These are phyloP conservation scores for Leuciscus idus DNA, from an alignment of 2,113 vertebrate species.

Conservation along the genomic window DNA sequence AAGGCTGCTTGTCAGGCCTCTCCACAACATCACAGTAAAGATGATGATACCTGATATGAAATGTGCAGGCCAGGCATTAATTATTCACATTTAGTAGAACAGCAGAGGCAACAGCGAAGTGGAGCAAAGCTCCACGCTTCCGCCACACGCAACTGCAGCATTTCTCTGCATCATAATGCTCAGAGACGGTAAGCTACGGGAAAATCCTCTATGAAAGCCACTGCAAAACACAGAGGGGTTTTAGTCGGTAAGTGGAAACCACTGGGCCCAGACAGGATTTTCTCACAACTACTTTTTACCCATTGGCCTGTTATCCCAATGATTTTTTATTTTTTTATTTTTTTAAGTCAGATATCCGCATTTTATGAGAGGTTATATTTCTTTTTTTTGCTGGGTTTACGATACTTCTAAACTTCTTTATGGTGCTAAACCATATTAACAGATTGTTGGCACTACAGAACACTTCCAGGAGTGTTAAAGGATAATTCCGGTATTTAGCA, in stretches of 20 bases:
- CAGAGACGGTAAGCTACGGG: constrained; percentile 8
- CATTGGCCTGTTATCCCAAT: neutral
- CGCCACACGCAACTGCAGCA: constrained; percentile 23
- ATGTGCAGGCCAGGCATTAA: constrained; percentile 41
- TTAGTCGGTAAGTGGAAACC: neutral
- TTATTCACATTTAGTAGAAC: constrained; percentile 45
- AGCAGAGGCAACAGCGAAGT: constrained; percentile 34
- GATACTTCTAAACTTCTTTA: neutral
- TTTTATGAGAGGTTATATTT: neutral
- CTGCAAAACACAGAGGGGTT: neutral
- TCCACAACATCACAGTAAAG: constrained; percentile 21
- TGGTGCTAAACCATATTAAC: neutral
- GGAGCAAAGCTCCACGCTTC: constrained; percentile 19
- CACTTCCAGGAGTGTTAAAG: neutral
- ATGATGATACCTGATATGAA: constrained; percentile 50
- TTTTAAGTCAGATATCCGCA: neutral
- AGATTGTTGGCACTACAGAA: neutral
- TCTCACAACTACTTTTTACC: neutral
- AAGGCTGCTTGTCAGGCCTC: neutral
- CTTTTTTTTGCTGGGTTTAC: neutral
- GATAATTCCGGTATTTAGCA: too few species aligned
- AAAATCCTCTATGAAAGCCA: constrained; percentile 6
- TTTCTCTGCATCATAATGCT: constrained; percentile 27
- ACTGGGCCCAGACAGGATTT: neutral
- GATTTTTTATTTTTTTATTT: neutral